A percentile compares a stretch with the other conserved stretches of the same genome.
Evolutionary conservation across 2,888 invertebrate species (phyloP).

Genomic region (Sthenelais limicola): DNA sequence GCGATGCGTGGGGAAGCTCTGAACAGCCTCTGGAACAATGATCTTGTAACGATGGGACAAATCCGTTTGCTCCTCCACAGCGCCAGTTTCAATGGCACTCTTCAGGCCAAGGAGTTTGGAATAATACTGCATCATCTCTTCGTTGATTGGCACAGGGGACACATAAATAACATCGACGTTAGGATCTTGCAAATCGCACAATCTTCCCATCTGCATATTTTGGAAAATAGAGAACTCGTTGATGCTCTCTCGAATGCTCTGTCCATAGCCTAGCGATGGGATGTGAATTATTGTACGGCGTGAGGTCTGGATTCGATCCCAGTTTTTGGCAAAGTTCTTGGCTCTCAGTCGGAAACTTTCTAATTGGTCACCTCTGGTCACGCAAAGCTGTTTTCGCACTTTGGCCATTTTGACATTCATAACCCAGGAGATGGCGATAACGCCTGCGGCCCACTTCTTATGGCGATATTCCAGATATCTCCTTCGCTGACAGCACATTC

Average conservation of each 20-base stretch:
- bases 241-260: conserved; percentile 66
- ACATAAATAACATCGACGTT: conserved; percentile 72
- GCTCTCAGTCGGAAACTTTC: conserved; percentile 64
- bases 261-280: conserved; percentile 69
- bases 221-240: conserved; percentile 67
- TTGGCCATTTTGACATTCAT: conserved; percentile 70
- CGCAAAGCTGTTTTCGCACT: conserved; percentile 65
- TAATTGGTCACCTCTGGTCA: conserved; percentile 63
- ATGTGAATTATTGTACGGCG: conserved; percentile 69
- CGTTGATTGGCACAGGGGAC: conserved; percentile 70
- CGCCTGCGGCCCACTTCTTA: conserved; percentile 71
- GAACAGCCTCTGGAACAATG: conserved; percentile 70
- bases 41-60: conserved; percentile 68
- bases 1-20: conserved; percentile 70
- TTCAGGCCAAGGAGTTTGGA: conserved; percentile 69
- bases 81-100: conserved; percentile 66
- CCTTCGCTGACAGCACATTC: conserved; percentile 59
- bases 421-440: conserved; percentile 71
- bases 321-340: conserved; percentile 54
- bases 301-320: conserved; percentile 67
- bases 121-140: conserved; percentile 72
- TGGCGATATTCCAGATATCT: conserved; percentile 67
- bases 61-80: conserved; percentile 67
- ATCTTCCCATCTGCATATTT: conserved; percentile 71
- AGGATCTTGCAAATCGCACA: conserved; percentile 71